Evolutionary conservation across 2,113 vertebrate genomes (phyloP), one percentile per base, ranked within the genome.

Genomic region (Dromas ardeola): DNA sequence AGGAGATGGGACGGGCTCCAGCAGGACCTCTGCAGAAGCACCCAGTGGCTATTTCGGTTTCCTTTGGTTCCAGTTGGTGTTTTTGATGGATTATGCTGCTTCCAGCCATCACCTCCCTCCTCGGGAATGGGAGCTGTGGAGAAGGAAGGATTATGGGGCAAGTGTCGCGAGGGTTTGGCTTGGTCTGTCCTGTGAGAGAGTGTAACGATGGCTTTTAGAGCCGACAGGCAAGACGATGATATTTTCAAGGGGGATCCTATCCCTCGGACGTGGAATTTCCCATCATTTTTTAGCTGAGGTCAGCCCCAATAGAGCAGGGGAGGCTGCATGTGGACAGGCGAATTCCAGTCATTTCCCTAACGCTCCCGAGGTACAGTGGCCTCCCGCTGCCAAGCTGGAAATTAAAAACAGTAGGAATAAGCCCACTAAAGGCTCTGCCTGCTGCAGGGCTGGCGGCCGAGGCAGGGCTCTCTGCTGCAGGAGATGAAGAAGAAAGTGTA

Each of bases 131-230:
- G 52, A 81, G 29, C 59, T 47, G 36, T 22, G 63, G 49, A n/a
- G 76, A 42, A 55, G 32, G 47, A 69, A 72, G 74, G 82, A 50
- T 23, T 38, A 50, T 34, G 76, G 53, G 34, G 34, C 0, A 7
- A 29, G 13, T 0, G 8, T 2, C 23, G 29, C 0, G 0, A 81
- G 26, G 63, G 8, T 55, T 81, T 63, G 59, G 13, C 23, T 81
- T 27, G 32, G 5, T n/a, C 47, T 67, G 81, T 29, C 32, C 47
- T 45, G 26, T 30, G 65, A 58, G 25, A 30, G 45, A 5, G 23
- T 1, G 23, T 14, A 14, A 10, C 1, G 13, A 18, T 1, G 18
- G 70, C 27, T 67, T 86, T 65, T n/a, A 22, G 81, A 79, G 52
- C n/a, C 59, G 59, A 23, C 26, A 32, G 32, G 55, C 73, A 49